phyloP scores from a whole-genome alignment of 2,888 invertebrate genomes.

The Nymphalis polychloros region DNA sequence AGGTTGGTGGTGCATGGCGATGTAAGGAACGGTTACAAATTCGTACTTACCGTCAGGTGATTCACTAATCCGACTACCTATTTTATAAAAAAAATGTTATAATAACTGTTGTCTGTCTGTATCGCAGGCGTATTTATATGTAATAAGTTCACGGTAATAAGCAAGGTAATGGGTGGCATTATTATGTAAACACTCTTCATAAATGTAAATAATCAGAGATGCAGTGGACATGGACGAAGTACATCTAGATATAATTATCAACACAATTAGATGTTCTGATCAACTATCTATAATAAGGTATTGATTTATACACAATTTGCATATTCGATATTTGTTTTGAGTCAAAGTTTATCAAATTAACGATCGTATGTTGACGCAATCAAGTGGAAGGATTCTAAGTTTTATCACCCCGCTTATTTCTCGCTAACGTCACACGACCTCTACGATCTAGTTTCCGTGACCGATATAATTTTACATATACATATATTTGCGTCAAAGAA shows the following conservation, averaged over 20 bases:
- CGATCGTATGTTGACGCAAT: slow-evolving; percentile 25
- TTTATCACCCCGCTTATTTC: slow-evolving; percentile 27
- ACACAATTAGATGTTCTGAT: slow-evolving; percentile 5
- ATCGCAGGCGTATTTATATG: no score
- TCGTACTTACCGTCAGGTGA: no score
- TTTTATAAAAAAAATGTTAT: no score
- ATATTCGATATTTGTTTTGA: slow-evolving; percentile 13
- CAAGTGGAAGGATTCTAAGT: slow-evolving; percentile 29
- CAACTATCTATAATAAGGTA: slow-evolving; percentile 7
- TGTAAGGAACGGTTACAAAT: no score
- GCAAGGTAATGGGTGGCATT: neutral
- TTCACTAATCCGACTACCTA: no score
- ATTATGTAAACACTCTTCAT: neutral
- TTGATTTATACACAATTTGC: neutral
- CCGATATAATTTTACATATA: slow-evolving; percentile 16
- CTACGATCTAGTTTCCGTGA: slow-evolving; percentile 31
- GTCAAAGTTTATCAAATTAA: slow-evolving; percentile 29
- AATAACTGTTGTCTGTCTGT: no score
- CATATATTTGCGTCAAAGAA: neutral
- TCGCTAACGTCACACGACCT: slow-evolving; percentile 30
- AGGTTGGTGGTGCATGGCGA: no score
- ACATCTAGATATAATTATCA: neutral
- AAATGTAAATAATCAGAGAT: no score
- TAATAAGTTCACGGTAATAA: no score
- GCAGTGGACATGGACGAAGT: neutral